Evolutionary conservation across 2,113 vertebrate species (phyloP).

Genomic region (Pyrgilauda ruficollis): DNA sequence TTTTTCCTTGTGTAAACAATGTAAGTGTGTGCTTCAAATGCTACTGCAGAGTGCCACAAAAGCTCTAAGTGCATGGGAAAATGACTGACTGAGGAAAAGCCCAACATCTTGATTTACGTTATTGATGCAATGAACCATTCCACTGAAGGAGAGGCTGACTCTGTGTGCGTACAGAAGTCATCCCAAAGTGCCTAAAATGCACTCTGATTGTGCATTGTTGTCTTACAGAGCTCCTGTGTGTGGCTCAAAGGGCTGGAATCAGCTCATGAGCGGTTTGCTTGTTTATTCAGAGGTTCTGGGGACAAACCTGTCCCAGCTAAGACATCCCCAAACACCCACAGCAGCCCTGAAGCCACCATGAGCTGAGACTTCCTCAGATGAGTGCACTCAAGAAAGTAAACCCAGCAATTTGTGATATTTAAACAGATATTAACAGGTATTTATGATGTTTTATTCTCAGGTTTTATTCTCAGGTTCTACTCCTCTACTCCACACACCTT

Average conservation of each 20-base stretch:
- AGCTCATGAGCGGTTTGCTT: neutral
- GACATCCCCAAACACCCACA: neutral
- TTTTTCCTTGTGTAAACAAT: neutral
- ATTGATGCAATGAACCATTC: neutral
- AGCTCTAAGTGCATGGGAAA: neutral
- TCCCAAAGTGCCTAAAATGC: neutral
- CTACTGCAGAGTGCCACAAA: neutral
- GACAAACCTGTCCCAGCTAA: neutral
- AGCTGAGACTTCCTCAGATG: neutral
- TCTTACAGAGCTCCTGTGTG: neutral
- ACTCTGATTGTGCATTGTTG: accelerated
- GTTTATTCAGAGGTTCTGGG: neutral
- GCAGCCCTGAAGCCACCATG: accelerated
- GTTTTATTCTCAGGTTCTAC: neutral
- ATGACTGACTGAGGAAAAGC: neutral
- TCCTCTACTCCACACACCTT: neutral
- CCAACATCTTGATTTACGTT: neutral
- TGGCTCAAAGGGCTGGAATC: neutral
- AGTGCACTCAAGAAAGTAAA: neutral
- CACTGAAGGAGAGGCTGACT: neutral
- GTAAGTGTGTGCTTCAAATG: neutral
- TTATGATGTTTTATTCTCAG: neutral
- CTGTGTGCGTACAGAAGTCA: neutral
- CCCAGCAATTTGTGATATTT: neutral
- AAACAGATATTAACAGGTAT: neutral